Conservation (phyloP, 2,113 vertebrate genomes). For the Phrynosoma platyrhinos region DNA sequence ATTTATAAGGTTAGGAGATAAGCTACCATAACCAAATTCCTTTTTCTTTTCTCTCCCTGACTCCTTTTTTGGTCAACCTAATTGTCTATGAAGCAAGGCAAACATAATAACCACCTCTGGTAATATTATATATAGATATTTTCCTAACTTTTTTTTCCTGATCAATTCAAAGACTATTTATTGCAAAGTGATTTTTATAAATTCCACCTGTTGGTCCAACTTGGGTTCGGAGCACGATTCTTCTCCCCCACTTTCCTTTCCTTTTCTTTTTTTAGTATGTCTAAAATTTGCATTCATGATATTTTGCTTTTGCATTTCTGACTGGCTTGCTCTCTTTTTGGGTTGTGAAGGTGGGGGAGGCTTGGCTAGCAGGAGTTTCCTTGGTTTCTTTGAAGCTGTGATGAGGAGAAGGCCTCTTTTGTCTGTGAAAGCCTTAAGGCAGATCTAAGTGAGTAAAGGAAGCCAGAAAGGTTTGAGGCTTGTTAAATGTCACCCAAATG, state of each 20-base stretch:
- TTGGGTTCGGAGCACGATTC: conserved; percentile 46
- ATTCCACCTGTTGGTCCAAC: conserved; percentile 67
- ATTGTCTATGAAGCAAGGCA: conserved; percentile 85
- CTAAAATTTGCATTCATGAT: conserved; percentile 82
- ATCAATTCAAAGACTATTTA: conserved; percentile 67
- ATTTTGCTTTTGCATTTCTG: conserved; percentile 86
- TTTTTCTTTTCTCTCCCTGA: conserved; percentile 82
- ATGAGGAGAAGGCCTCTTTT: conserved; percentile 86
- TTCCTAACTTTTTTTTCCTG: conserved; percentile 35
- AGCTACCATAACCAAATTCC: conserved; percentile 92
- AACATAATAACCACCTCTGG: conserved; percentile 86
- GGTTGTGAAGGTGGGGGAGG: not conserved
- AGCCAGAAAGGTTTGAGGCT: conserved; percentile 79
- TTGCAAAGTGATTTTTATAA: conserved; percentile 52
- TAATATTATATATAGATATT: conserved; percentile 47
- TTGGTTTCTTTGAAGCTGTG: conserved; percentile 84
- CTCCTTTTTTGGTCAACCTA: conserved; percentile 87
- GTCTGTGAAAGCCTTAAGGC: conserved; percentile 86
- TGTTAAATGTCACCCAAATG: conserved; percentile 89
- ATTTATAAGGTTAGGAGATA: conserved; percentile 97
- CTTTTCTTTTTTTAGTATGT: conserved; percentile 42
- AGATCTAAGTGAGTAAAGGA: conserved; percentile 79
- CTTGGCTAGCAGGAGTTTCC: conserved; percentile 71
- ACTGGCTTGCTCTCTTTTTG: conserved; percentile 72
- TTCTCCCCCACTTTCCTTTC: not conserved